Evolutionary conservation across 1,140 invertebrate genomes (phyloP).

Genomic region (Tetraneura akinire): DNA sequence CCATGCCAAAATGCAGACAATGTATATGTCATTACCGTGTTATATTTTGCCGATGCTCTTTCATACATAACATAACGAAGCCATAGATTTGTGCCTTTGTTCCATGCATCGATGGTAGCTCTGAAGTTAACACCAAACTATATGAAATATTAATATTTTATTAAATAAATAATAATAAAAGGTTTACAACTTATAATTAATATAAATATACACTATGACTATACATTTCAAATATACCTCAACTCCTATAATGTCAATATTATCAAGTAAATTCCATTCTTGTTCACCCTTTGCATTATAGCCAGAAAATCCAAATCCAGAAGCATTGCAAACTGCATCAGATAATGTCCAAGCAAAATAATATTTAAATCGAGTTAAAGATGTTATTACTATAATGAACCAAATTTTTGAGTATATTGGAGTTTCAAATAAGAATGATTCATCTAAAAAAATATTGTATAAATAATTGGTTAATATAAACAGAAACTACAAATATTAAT

Average conservation of each 20-base stretch:
- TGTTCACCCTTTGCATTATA: conserved; percentile 71
- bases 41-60: conserved; percentile 63
- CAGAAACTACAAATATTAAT: no score
- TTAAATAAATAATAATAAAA: conserved; percentile 10
- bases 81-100: conserved; percentile 89
- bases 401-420: conserved; percentile 69
- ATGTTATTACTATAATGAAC: conserved; percentile 77
- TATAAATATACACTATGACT: neutral
- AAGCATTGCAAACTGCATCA: conserved; percentile 92
- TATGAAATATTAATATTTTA: conserved; percentile 53
- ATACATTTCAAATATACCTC: conserved; percentile 68
- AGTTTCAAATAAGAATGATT: conserved; percentile 68
- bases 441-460: conserved; percentile 61
- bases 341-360: conserved; percentile 95
- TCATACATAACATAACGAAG: conserved; percentile 84
- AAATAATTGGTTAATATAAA: no score
- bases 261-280: conserved; percentile 87
- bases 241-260: conserved; percentile 84
- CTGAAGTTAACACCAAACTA: conserved; percentile 78
- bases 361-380: conserved; percentile 85
- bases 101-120: conserved; percentile 84
- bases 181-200: neutral
- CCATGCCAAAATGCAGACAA: conserved; percentile 96
- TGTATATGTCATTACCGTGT: conserved; percentile 75
- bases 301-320: conserved; percentile 88